These are phyloP conservation scores for Oreochromis aureus DNA, from an alignment of 2,113 vertebrate genomes.

Conservation along the genomic window DNA sequence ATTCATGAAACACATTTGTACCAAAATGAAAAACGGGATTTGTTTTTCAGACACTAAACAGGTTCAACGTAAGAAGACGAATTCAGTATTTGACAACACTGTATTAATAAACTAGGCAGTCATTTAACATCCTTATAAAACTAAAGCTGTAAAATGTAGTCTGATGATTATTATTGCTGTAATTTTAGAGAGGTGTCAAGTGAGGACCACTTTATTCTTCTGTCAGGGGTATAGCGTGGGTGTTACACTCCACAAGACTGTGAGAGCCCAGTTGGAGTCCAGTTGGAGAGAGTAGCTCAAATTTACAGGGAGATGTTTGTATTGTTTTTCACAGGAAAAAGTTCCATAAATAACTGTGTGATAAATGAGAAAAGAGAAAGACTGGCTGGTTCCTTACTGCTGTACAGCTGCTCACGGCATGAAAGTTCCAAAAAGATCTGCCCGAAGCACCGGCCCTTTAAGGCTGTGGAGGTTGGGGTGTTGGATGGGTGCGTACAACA, in stretches of 20 bases:
- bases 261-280: not conserved
- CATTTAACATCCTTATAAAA: not conserved
- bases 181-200: not conserved
- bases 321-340: not conserved
- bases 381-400: not conserved
- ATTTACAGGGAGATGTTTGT: not conserved
- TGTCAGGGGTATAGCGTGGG: not conserved
- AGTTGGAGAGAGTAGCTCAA: not conserved
- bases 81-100: not conserved
- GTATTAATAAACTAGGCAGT: not conserved
- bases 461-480: not conserved
- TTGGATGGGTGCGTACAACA: not conserved
- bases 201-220: not conserved
- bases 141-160: not conserved
- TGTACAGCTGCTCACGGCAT: not conserved
- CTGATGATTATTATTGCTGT: not conserved
- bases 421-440: not conserved
- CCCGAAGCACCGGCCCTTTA: not conserved
- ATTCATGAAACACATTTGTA: not conserved
- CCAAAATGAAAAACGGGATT: rapidly evolving
- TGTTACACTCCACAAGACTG: not conserved
- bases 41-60: not conserved
- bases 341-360: not conserved
- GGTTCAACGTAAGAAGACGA: not conserved
- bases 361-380: not conserved